phyloP scores from a whole-genome alignment of 2,113 vertebrate species.

The Ancistrus triradiatus region DNA sequence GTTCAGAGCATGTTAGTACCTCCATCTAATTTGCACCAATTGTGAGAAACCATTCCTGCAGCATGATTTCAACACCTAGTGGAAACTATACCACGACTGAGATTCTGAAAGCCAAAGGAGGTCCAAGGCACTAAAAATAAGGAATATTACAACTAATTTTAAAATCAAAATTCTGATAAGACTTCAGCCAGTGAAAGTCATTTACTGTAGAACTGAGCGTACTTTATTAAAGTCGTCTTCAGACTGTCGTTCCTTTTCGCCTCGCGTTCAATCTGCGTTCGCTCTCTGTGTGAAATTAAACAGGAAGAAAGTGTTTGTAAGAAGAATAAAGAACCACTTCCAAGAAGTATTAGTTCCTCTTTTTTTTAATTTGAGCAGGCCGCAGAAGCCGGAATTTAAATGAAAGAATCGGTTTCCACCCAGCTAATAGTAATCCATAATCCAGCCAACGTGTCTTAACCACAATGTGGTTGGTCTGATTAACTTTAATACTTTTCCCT shows the following conservation, averaged over 20 bases:
- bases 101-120: no score
- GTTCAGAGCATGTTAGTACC: no score
- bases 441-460: slow-evolving; percentile 76
- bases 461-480: slow-evolving; percentile 81
- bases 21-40: no score
- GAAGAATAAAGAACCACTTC: slow-evolving; percentile 67
- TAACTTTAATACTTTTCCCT: slow-evolving; percentile 77
- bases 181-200: neutral
- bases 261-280: slow-evolving; percentile 29
- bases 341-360: slow-evolving; percentile 75
- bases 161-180: neutral
- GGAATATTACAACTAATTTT: no score
- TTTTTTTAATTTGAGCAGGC: slow-evolving; percentile 71
- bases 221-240: slow-evolving; percentile 27
- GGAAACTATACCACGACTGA: no score
- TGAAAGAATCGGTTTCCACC: slow-evolving; percentile 79
- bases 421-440: slow-evolving; percentile 83
- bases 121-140: no score
- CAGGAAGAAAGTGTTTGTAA: slow-evolving; percentile 49
- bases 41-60: no score
- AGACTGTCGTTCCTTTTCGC: neutral
- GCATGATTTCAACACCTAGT: no score
- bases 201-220: neutral
- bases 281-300: slow-evolving; percentile 49
- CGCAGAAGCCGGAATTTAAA: slow-evolving; percentile 75